Evolutionary conservation across 2,113 vertebrate genomes (phyloP).

Genomic region (Neogobius melanostomus): DNA sequence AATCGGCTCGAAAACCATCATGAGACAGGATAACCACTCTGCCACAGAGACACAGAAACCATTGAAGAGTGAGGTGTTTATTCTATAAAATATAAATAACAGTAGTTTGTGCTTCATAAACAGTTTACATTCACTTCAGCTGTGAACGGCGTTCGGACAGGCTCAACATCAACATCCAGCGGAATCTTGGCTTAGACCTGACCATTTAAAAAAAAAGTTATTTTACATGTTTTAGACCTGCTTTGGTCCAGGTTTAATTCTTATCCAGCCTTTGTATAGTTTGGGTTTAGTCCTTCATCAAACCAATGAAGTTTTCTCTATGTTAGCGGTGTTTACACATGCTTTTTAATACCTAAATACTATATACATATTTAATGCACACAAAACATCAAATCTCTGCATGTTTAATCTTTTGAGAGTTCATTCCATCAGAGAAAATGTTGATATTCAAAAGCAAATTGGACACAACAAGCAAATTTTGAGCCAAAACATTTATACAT

Average conservation of each 20-base stretch:
- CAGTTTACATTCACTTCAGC: constrained; percentile 47
- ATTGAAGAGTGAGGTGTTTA: constrained; percentile 46
- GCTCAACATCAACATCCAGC: not conserved
- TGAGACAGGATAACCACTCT: not conserved
- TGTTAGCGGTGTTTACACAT: too few relatives aligned
- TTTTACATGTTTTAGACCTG: constrained; percentile 98
- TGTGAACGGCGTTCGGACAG: not conserved
- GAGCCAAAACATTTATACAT: too few relatives aligned
- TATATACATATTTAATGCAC: too few relatives aligned
- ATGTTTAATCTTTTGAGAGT: too few relatives aligned
- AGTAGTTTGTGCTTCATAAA: constrained; percentile 62
- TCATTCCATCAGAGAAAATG: too few relatives aligned
- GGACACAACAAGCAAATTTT: too few relatives aligned
- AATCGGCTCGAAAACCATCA: too few relatives aligned
- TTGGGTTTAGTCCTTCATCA: constrained; percentile 83
- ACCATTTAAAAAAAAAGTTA: constrained; percentile 75
- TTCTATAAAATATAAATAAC: constrained; percentile 62
- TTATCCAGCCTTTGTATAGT: constrained; percentile 68
- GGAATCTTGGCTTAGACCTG: constrained; percentile 74
- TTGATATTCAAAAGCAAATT: too few relatives aligned
- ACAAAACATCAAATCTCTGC: too few relatives aligned
- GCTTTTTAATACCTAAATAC: too few relatives aligned
- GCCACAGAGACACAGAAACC: not conserved
- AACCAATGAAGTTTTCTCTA: too few relatives aligned
- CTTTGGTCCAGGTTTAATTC: constrained; percentile 81